Percentiles rank a stretch among this genome's conserved stretches.
phyloP scores from a whole-genome alignment of 2,888 invertebrate genomes.

The Pachydiplax longipennis region DNA sequence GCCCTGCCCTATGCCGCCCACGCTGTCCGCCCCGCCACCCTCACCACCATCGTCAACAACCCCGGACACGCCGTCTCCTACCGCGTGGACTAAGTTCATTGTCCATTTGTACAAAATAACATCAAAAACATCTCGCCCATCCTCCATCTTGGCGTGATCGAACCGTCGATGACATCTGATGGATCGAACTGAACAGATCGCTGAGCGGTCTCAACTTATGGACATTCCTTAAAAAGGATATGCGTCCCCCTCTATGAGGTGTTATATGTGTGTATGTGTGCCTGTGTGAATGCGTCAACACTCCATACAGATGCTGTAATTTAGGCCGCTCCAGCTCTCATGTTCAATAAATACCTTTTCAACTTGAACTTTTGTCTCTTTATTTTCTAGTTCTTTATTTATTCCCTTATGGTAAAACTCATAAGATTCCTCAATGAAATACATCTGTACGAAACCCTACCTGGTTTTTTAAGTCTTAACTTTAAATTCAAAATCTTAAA shows the following conservation, averaged over 20 bases:
- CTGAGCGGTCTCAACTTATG: not conserved
- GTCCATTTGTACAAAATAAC: not conserved
- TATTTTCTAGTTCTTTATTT: not conserved
- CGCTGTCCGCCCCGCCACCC: slow-evolving; percentile 55
- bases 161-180: not conserved
- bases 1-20: slow-evolving; percentile 51
- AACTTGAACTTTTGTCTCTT: not conserved
- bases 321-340: not conserved
- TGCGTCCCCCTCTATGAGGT: not conserved
- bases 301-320: not conserved
- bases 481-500: no score
- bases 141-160: not conserved
- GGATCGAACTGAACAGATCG: slow-evolving; percentile 6
- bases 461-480: no score
- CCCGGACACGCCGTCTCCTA: slow-evolving; percentile 60
- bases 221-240: not conserved
- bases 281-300: slow-evolving; percentile 24
- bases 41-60: slow-evolving; percentile 59
- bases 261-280: slow-evolving; percentile 15
- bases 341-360: slow-evolving; percentile 32
- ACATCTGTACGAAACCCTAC: no score
- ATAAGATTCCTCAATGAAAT: no score
- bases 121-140: not conserved
- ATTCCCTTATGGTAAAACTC: not conserved
- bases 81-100: slow-evolving; percentile 54